Conservation (phyloP, 2,113 vertebrate genomes). For the Herpailurus yagouaroundi region DNA sequence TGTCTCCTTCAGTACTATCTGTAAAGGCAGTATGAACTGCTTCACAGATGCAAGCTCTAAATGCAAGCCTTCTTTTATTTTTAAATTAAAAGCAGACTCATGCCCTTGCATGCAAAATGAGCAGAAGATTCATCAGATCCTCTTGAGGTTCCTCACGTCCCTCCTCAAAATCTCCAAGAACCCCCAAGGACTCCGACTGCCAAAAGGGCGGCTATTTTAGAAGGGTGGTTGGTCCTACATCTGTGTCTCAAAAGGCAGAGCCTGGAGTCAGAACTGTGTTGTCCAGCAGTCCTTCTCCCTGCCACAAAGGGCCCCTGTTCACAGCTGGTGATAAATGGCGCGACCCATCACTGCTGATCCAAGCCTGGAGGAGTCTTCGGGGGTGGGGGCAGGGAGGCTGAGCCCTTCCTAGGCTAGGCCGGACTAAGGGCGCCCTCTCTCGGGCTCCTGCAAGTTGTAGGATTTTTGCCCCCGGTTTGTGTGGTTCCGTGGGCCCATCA, state of each 20-base stretch:
- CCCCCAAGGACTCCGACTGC: background rate
- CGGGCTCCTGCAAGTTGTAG: background rate
- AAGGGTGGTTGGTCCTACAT: background rate
- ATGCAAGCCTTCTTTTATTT: background rate
- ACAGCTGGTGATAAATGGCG: background rate
- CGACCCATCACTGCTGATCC: accelerated
- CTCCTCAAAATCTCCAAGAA: background rate
- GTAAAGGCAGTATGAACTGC: background rate
- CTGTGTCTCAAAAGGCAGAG: background rate
- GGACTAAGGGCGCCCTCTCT: background rate
- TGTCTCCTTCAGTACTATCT: background rate
- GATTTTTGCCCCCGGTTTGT: background rate
- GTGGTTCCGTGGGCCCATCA: background rate
- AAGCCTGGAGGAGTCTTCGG: background rate
- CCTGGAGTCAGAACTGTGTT: background rate
- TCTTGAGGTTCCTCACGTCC: background rate
- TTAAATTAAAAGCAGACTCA: background rate
- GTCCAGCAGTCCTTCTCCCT: background rate
- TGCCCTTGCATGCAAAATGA: background rate
- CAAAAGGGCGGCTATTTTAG: background rate
- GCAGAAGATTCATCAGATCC: background rate
- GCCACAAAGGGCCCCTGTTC: background rate
- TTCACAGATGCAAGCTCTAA: background rate
- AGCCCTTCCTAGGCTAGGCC: background rate
- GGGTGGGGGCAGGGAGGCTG: background rate